These are phyloP conservation scores for Parauchenoglanis ngamensis DNA, from an alignment of 2,797 vertebrate genomes.

Conservation along the genomic window DNA sequence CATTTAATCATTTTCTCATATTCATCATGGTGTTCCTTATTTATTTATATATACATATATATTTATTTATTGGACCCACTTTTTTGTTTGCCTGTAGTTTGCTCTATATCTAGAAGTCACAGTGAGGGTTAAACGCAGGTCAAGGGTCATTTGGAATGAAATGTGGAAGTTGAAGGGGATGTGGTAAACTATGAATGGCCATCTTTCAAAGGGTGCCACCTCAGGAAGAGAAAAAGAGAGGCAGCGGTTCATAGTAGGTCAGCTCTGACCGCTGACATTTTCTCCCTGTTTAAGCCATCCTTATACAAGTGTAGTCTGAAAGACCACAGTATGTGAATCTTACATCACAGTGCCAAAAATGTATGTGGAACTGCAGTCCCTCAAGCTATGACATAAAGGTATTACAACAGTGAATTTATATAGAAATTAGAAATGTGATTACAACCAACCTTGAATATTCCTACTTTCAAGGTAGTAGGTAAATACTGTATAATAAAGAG, in stretches of 20 bases:
- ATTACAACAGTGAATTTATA: background rate
- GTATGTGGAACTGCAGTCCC: background rate
- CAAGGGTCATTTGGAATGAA: constrained; percentile 52
- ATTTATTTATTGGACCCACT: background rate
- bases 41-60: background rate
- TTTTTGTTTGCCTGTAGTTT: background rate
- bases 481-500: background rate
- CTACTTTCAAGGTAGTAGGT: background rate
- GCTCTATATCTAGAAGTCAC: too few species aligned
- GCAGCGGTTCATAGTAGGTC: constrained; percentile 8
- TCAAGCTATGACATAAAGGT: background rate
- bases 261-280: background rate
- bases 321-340: background rate
- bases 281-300: background rate
- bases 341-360: background rate
- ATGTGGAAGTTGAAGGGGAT: constrained; percentile 62
- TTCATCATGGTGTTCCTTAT: background rate
- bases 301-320: background rate
- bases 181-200: constrained; percentile 43
- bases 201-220: constrained; percentile 25
- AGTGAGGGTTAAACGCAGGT: constrained; percentile 41
- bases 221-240: constrained; percentile 4
- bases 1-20: background rate
- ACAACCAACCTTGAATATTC: background rate
- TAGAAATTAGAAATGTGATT: background rate